Percentiles rank a stretch among this genome's conserved stretches.
Conservation (phyloP, 2,888 invertebrate species). For the Hirudinaria manillensis region DNA sequence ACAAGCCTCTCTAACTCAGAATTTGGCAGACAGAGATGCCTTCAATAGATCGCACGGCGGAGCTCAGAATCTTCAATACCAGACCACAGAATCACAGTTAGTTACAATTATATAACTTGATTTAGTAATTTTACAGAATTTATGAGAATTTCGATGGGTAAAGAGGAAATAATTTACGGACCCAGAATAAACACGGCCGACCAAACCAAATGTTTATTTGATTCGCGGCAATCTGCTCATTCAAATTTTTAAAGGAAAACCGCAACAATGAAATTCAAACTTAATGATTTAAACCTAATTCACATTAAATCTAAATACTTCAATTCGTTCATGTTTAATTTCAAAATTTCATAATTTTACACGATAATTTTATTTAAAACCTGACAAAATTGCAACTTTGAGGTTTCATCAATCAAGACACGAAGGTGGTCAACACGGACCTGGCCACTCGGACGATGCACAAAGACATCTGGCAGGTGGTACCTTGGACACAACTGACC, state of each 20-base stretch:
- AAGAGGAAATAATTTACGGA: neutral
- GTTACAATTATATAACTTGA: neutral
- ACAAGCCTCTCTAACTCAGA: neutral
- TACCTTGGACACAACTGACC: constrained; percentile 22
- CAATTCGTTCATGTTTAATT: too few relatives aligned
- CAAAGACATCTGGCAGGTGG: constrained; percentile 17
- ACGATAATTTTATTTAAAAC: too few relatives aligned
- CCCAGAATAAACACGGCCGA: too few relatives aligned
- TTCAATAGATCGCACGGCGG: constrained; percentile 17
- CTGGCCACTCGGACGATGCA: neutral
- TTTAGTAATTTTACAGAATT: neutral
- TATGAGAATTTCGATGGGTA: neutral
- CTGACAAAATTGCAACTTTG: too few relatives aligned
- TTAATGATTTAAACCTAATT: too few relatives aligned
- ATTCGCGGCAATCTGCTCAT: too few relatives aligned
- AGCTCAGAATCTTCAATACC: neutral
- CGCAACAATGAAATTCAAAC: too few relatives aligned
- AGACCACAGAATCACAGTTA: neutral
- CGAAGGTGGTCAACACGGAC: neutral
- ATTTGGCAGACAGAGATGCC: constrained; percentile 10
- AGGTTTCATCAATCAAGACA: too few relatives aligned
- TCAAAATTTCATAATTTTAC: too few relatives aligned
- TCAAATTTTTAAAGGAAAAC: too few relatives aligned
- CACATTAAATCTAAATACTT: too few relatives aligned
- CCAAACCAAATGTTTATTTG: too few relatives aligned